These are phyloP conservation scores for Corythaeola cristata DNA, from an alignment of 2,113 vertebrate genomes.

Conservation along the genomic window DNA sequence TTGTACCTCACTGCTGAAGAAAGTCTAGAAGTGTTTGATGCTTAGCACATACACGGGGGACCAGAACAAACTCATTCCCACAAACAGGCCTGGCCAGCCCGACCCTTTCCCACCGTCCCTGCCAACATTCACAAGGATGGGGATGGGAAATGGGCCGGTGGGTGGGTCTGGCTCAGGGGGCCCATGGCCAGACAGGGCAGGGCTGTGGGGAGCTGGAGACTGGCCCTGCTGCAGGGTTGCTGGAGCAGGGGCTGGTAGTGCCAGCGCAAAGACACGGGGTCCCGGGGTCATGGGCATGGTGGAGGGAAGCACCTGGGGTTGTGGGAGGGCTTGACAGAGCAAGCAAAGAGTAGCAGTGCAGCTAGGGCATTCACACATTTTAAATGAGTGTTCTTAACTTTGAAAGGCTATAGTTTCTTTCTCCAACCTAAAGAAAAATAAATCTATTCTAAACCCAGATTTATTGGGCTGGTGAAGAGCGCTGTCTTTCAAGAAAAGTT, in stretches of 20 bases:
- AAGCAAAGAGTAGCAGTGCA: background rate
- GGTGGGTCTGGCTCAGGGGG: background rate
- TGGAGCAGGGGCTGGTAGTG: background rate
- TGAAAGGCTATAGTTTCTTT: background rate
- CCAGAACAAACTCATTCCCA: background rate
- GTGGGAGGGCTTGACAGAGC: background rate
- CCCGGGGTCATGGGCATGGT: background rate
- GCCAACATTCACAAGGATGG: background rate
- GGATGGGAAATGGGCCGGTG: background rate
- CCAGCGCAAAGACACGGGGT: background rate
- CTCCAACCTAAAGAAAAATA: background rate
- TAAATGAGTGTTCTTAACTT: background rate
- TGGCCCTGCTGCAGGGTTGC: rapidly evolving
- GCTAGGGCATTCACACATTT: background rate
- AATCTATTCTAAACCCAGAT: background rate
- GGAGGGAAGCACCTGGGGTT: rapidly evolving
- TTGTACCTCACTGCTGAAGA: background rate
- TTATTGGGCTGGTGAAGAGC: background rate
- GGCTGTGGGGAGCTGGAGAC: background rate
- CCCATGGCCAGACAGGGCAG: background rate
- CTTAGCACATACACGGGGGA: background rate
- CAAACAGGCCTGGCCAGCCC: background rate
- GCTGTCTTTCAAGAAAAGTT: background rate
- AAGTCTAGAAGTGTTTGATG: background rate
- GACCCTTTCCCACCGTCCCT: background rate